Base-by-base conservation (phyloP, 2,113 vertebrate genomes). In the Plecotus auritus region DNA sequence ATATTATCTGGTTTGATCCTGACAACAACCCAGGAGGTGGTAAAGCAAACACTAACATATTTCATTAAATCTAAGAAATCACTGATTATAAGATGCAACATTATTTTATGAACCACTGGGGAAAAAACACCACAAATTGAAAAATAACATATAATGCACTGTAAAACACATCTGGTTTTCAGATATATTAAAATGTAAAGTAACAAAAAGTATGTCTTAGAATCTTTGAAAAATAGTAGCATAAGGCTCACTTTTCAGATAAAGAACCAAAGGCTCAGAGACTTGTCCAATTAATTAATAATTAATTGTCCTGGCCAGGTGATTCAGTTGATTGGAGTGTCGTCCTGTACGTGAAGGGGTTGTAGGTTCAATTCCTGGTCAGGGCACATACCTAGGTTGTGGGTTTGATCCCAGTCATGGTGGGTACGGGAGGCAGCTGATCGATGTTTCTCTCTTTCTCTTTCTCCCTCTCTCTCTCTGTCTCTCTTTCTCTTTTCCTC, bases 211-310 rank as follows among this genome's bases (percentile, higher is more conserved):
- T 49, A 47, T 3, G 2, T 42, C 51, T 95, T 73, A 70, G 32
- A 86, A 86, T 84, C 30, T 89, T 49, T 84, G 42, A 49, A 93
- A 95, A 94, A 74, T 23, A 86, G 37, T 45, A 64, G 69, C 54
- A 67, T n/a, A 85, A 81, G 14, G 28, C 23, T 83, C 30, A n/a
- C 2, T 80, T 89, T 90, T 86, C 74, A 93, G 26, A 54, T 78
- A 86, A 88, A 23, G 16, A 88, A 73, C 1, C 20, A 64, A 42
- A 91, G 40, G 37, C 11, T 70, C 59, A 66, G 10, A 64, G 28
- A 76, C 35, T 73, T 78, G 69, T 3, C 12, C 47, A 64, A 88
- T 47, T 45, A 45, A 73, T 45, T 42, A 45, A 30, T 42, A 45
- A 42, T 30, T 76, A 76, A 88, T 16, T 74, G 59, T 32, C 32